phyloP scores from a whole-genome alignment of 2,888 invertebrate genomes.

The Metellina segmentata region DNA sequence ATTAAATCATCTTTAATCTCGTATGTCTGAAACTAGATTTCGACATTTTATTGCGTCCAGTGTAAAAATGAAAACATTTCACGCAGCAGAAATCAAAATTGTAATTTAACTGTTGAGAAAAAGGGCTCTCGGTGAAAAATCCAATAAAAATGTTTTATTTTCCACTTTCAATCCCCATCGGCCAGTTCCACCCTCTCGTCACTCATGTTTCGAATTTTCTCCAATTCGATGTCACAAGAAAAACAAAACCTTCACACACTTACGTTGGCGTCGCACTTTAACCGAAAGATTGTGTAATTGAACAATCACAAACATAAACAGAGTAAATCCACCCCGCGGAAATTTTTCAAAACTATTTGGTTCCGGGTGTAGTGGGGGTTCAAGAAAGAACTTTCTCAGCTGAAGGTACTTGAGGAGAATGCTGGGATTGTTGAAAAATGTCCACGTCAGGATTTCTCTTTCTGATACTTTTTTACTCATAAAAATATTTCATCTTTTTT shows the following conservation, averaged over 20 bases:
- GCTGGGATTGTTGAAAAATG: neutral
- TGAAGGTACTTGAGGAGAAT: neutral
- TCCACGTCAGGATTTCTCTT: neutral
- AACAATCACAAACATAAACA: constrained; percentile 1
- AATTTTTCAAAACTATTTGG: neutral
- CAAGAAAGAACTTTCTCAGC: neutral
- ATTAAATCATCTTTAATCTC: neutral
- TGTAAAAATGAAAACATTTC: neutral
- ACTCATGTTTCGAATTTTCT: too few relatives aligned
- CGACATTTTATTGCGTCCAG: neutral
- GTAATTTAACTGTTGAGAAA: neutral
- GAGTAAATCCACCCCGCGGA: neutral
- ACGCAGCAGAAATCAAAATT: neutral
- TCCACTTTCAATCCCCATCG: neutral
- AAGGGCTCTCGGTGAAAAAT: neutral
- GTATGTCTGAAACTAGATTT: neutral
- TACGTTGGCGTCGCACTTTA: neutral
- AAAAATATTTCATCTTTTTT: neutral
- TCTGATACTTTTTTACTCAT: neutral
- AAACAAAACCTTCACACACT: neutral
- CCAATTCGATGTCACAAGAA: neutral
- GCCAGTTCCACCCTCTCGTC: neutral
- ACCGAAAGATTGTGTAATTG: neutral
- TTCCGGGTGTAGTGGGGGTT: neutral
- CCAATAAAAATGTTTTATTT: neutral